Conservation (phyloP, 1,140 invertebrate species). For the Tetramorium simillimum region DNA sequence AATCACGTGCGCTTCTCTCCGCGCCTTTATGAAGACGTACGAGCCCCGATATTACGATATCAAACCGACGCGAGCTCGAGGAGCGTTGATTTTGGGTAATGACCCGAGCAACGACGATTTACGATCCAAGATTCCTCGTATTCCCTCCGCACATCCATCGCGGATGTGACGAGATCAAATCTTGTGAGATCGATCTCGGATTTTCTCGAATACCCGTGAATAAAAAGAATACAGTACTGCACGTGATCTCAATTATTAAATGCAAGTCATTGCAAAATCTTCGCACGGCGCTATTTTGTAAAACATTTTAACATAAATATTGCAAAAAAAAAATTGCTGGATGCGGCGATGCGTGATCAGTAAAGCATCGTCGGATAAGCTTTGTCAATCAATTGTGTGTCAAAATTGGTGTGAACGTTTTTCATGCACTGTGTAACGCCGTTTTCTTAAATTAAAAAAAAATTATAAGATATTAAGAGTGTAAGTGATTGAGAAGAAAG, state of each 20-base stretch:
- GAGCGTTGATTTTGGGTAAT: conserved; percentile 62
- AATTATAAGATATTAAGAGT: not conserved
- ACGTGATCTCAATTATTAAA: not conserved
- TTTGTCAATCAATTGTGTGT: not conserved
- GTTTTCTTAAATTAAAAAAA: not conserved
- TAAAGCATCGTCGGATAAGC: not conserved
- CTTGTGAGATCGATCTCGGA: not conserved
- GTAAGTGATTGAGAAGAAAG: conserved; percentile 10
- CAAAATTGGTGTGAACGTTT: not conserved
- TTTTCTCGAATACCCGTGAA: not conserved
- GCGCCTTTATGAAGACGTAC: not conserved
- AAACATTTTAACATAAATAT: not conserved
- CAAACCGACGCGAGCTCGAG: conserved; percentile 31
- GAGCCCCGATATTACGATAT: not conserved
- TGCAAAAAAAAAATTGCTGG: conserved; percentile 15
- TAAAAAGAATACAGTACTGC: not conserved
- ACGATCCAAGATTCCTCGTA: not conserved
- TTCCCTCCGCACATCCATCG: not conserved
- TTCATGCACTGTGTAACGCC: not conserved
- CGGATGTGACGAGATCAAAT: not conserved
- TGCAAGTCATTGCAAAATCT: conserved; percentile 37
- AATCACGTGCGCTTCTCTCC: conserved; percentile 22
- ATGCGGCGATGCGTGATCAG: not conserved
- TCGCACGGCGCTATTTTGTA: not conserved
- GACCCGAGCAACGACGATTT: conserved; percentile 4